Conservation (phyloP, 2,888 invertebrate species). For the Sepioteuthis lessoniana region DNA sequence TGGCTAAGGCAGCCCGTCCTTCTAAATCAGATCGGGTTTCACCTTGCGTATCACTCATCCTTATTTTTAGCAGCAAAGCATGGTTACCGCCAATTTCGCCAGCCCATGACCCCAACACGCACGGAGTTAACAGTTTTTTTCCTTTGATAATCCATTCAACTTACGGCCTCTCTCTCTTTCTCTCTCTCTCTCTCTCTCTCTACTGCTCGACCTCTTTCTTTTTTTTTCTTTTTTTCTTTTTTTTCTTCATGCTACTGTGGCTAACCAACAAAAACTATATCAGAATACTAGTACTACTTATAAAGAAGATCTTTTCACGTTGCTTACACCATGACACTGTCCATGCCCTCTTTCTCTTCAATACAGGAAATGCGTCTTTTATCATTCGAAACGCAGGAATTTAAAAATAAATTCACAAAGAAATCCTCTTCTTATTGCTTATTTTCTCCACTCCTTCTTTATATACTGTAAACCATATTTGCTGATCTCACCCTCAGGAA, state of each 20-base stretch:
- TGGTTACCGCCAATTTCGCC: conserved; percentile 33
- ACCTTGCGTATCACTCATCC: neutral
- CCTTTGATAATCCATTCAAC: no score
- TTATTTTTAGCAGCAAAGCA: conserved; percentile 33
- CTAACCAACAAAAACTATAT: neutral
- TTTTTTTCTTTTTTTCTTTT: neutral
- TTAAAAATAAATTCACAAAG: neutral
- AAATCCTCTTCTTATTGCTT: no score
- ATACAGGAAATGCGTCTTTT: neutral
- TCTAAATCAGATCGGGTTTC: neutral
- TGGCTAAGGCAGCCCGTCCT: neutral
- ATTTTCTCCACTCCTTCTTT: no score
- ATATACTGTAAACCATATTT: no score
- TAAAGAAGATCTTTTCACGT: neutral
- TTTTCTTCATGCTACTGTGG: neutral
- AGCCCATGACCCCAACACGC: neutral
- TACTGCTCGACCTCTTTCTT: no score
- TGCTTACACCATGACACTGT: neutral
- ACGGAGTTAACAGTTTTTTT: no score
- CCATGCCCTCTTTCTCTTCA: neutral
- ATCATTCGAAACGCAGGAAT: neutral
- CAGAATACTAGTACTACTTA: neutral
- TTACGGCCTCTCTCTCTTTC: no score
- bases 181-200: no score
- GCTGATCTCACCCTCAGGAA: no score